Percentiles rank a stretch among this genome's conserved stretches.
These are phyloP conservation scores for Monoplex corrugatus DNA, from an alignment of 2,888 invertebrate species.

Conservation along the genomic window DNA sequence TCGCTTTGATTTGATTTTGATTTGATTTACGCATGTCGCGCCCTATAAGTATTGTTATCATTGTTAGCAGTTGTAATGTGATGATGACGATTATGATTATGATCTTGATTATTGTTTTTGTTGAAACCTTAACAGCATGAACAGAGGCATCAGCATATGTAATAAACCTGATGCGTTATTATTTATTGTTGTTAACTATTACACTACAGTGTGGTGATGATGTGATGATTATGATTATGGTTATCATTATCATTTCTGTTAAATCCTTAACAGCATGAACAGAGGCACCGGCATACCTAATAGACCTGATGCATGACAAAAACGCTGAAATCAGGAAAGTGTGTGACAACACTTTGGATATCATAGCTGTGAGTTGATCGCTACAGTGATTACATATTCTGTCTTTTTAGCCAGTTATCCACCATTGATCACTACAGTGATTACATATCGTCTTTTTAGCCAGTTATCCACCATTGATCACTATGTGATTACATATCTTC, in stretches of 20 bases:
- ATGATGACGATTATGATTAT: background rate
- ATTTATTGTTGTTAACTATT: too few species aligned
- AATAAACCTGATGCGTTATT: slow-evolving; percentile 97
- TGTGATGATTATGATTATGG: background rate
- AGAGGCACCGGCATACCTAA: slow-evolving; percentile 97
- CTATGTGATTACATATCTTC: too few species aligned
- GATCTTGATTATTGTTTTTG: background rate
- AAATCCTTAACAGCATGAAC: slow-evolving; percentile 63
- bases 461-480: too few species aligned
- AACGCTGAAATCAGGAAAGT: slow-evolving; percentile 95
- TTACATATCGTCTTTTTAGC: too few species aligned
- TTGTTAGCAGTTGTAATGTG: too few species aligned
- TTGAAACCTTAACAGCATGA: slow-evolving; percentile 46
- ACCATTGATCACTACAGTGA: too few species aligned
- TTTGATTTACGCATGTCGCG: too few species aligned
- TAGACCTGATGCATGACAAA: slow-evolving; percentile 98
- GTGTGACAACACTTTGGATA: slow-evolving; percentile 96
- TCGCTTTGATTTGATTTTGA: too few species aligned
- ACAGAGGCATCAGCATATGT: slow-evolving; percentile 96
- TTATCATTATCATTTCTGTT: background rate
- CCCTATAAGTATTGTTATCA: too few species aligned
- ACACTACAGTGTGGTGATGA: too few species aligned
- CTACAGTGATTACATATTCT: too few species aligned
- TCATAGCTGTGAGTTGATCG: slow-evolving; percentile 89
- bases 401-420: too few species aligned